Base-by-base conservation (phyloP, 2,797 vertebrate species). In the Muscicapa comitata region DNA sequence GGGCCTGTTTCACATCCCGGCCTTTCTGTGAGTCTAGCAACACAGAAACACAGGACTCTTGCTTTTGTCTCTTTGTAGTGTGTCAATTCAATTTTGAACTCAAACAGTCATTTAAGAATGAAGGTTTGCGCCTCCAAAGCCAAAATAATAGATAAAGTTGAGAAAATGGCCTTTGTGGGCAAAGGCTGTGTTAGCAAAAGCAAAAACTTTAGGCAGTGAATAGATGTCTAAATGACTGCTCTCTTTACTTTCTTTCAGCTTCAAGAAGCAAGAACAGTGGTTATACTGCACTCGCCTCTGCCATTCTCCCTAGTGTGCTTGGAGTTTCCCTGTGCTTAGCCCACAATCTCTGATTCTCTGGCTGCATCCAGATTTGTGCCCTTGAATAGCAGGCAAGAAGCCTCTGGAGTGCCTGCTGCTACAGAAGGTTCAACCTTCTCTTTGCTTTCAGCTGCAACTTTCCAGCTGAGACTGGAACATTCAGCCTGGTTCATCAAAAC, bases 171-270 rank as follows among this genome's bases (percentile, higher is more conserved):
- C 83, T 16, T 78, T 62, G 15, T 26, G 48, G 18, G 20, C 28
- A 88, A 88, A 78, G 19, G 7, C 6, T 71, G 4, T 21, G 14
- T 70, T 86, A 84, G 37, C 6, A 86, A 81, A 38, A 17, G 5
- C 10, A 73, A 58, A n/a, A 80, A 92, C 26, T 70, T 37, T 75
- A 70, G 12, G 16, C 3, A 51, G 19, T 28, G 40, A 74, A 57
- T 76, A 71, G 11, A 76, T 13, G 8, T 61, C 38, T 86, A 71
- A 87, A 40, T 57, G 2, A 53, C 17, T 50, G 21, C 26, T 94
- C 33, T 88, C 13, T 42, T 78, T 17, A 78, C 26, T 90, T 74
- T 76, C 29, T 96, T 94, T 53, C 71, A 97, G 96, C 38, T 63
- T 94, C 95, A 85, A 87, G 93, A 88, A 85, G 14, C 28, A 82